These are phyloP conservation scores for Heliconius charithonia DNA, from an alignment of 2,888 invertebrate species.

Conservation along the genomic window DNA sequence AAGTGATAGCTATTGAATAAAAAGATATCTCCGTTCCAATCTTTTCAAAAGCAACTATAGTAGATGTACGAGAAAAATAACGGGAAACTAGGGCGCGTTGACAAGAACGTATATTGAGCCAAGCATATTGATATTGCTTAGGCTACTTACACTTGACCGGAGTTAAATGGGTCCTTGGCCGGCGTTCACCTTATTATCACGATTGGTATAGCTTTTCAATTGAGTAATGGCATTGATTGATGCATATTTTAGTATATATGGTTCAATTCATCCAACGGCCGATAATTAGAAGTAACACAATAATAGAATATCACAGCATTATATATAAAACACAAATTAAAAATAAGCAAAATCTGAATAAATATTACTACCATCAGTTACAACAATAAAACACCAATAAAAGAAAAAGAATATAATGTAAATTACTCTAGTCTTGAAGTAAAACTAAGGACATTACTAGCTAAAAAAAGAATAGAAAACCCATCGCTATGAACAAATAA, in stretches of 20 bases:
- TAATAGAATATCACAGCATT: neutral
- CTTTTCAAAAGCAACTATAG: constrained; percentile 39
- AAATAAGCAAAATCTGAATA: neutral
- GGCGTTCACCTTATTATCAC: constrained; percentile 51
- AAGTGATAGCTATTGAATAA: constrained; percentile 42
- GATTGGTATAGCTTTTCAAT: constrained; percentile 24
- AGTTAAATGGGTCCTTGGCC: constrained; percentile 54
- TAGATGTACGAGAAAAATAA: constrained; percentile 45
- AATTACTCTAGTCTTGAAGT: constrained; percentile 26
- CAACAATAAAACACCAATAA: constrained; percentile 1
- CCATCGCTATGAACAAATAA: constrained; percentile 58
- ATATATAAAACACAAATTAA: neutral
- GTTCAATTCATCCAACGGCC: neutral
- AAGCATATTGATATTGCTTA: constrained; percentile 49
- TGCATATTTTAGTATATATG: constrained; percentile 15
- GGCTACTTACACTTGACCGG: constrained; percentile 55
- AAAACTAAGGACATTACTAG: constrained; percentile 54
- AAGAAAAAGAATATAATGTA: neutral
- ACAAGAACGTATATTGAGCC: constrained; percentile 46
- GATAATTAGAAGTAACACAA: neutral
- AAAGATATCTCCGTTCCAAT: constrained; percentile 37
- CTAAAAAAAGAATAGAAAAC: constrained; percentile 46
- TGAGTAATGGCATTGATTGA: constrained; percentile 37
- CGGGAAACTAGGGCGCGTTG: constrained; percentile 45
- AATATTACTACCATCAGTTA: neutral